Conservation (phyloP, 1,140 invertebrate species). For the Leptinotarsa lineolata region DNA sequence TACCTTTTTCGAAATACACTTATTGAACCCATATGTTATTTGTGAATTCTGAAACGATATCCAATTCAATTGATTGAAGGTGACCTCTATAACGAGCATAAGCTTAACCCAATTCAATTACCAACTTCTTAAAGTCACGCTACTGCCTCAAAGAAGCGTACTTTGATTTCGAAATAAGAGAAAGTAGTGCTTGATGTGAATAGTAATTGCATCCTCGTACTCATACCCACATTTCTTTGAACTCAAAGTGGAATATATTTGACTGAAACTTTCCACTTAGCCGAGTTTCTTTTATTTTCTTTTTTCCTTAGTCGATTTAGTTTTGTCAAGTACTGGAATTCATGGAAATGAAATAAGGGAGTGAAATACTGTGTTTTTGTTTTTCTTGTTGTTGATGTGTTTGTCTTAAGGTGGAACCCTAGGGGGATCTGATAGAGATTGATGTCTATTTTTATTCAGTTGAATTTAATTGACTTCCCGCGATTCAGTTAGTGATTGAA, state of each 20-base stretch:
- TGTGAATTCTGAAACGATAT: too few species aligned
- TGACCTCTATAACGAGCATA: too few species aligned
- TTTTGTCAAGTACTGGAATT: background rate
- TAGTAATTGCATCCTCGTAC: background rate
- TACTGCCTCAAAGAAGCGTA: too few species aligned
- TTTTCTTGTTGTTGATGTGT: background rate
- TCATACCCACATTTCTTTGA: background rate
- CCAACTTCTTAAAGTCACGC: too few species aligned
- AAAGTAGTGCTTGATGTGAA: background rate
- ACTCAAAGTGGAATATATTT: constrained; percentile 3
- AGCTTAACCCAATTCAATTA: too few species aligned
- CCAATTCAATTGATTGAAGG: too few species aligned
- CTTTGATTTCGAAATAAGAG: background rate
- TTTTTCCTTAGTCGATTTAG: background rate
- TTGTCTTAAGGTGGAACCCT: background rate
- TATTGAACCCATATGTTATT: too few species aligned
- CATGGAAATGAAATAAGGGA: background rate
- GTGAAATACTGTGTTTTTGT: background rate
- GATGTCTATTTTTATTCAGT: background rate
- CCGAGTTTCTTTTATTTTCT: background rate
- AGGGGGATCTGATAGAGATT: background rate
- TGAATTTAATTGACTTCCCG: too few species aligned
- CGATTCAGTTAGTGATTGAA: too few species aligned
- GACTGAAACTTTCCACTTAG: background rate
- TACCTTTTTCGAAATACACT: too few species aligned